Evolutionary conservation across 2,888 invertebrate species (phyloP).

Genomic region (Heliconius ismenius): DNA sequence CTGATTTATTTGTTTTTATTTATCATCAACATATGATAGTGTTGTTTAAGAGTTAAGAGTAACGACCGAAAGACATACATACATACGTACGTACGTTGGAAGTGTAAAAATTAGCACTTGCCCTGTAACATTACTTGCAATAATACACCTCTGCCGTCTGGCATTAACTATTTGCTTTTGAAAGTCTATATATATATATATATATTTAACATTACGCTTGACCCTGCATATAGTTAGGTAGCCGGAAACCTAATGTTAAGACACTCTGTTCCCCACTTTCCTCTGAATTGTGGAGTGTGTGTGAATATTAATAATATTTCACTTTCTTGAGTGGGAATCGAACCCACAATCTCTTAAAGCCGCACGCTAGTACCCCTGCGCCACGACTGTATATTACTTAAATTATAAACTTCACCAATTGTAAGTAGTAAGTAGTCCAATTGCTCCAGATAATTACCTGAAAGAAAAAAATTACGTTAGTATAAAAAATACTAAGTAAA

Average conservation of each 20-base stretch:
- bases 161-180: background rate
- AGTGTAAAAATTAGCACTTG: slow-evolving; percentile 40
- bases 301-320: too few relatives aligned
- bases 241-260: too few relatives aligned
- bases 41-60: slow-evolving; percentile 11
- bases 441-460: slow-evolving; percentile 52
- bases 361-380: too few relatives aligned
- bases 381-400: background rate
- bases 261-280: too few relatives aligned
- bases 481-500: background rate
- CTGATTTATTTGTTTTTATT: too few relatives aligned
- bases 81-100: slow-evolving; percentile 27
- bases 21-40: background rate
- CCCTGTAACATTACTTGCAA: slow-evolving; percentile 24
- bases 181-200: background rate
- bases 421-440: background rate
- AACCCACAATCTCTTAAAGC: too few relatives aligned
- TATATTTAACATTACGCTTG: too few relatives aligned
- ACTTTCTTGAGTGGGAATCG: too few relatives aligned
- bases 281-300: too few relatives aligned
- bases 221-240: too few relatives aligned
- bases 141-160: background rate
- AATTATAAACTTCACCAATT: slow-evolving; percentile 11
- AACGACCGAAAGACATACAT: slow-evolving; percentile 31
- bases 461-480: slow-evolving; percentile 45